phyloP scores from a whole-genome alignment of 2,113 vertebrate species.

The Eptesicus fuscus region DNA sequence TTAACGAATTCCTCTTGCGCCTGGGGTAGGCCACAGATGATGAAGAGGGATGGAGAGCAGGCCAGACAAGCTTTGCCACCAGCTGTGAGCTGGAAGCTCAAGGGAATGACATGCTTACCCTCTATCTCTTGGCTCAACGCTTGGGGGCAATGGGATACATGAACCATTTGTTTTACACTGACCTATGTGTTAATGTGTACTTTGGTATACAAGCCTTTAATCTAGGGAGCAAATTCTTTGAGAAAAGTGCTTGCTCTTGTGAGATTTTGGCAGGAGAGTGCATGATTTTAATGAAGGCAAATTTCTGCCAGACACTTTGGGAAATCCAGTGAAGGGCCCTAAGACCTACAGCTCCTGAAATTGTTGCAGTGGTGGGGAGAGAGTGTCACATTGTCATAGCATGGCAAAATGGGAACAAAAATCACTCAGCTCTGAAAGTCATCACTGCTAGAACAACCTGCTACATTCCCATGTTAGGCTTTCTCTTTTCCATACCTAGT shows the following conservation, averaged over 20 bases:
- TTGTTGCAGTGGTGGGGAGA: neutral
- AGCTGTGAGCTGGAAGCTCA: neutral
- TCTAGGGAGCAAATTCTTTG: slow-evolving; percentile 26
- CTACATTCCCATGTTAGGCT: neutral
- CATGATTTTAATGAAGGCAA: slow-evolving; percentile 13
- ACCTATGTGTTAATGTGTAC: slow-evolving; percentile 47
- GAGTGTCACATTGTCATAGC: neutral
- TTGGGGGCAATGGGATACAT: slow-evolving; percentile 3
- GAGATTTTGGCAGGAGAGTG: slow-evolving; percentile 32
- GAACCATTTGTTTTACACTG: slow-evolving; percentile 43
- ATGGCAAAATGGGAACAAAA: slow-evolving; percentile 8
- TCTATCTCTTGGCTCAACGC: neutral
- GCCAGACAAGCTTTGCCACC: neutral
- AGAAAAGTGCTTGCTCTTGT: slow-evolving; percentile 19
- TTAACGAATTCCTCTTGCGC: slow-evolving; percentile 57
- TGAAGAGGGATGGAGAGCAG: slow-evolving; percentile 23
- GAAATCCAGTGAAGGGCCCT: neutral
- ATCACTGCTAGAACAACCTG: neutral
- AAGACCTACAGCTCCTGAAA: neutral
- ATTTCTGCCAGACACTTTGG: neutral
- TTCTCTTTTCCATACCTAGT: slow-evolving; percentile 21
- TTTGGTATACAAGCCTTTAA: slow-evolving; percentile 38
- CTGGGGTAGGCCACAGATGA: neutral
- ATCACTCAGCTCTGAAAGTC: slow-evolving; percentile 23
- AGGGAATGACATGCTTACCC: neutral